A percentile compares a stretch with the other conserved stretches of the same genome.
Conservation (phyloP, 2,113 vertebrate genomes). For the Chlamydotis undulata region DNA sequence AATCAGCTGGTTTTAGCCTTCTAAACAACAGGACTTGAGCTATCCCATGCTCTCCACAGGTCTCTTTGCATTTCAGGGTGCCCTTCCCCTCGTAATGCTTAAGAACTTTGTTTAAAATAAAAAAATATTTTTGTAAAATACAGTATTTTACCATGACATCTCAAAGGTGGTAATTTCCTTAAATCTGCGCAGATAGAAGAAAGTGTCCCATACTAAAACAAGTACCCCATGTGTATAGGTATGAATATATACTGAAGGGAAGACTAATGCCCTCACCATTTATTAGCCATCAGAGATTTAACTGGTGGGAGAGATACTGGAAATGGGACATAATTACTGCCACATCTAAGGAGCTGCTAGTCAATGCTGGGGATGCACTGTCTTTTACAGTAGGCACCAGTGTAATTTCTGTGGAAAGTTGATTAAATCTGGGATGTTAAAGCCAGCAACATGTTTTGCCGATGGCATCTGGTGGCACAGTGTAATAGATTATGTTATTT, state of each 20-base stretch:
- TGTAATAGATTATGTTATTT: slow-evolving; percentile 53
- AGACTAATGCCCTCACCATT: background rate
- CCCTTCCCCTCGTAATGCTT: background rate
- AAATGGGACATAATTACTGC: background rate
- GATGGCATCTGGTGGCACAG: slow-evolving; percentile 18
- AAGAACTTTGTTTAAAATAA: background rate
- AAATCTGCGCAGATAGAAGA: background rate
- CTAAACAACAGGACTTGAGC: background rate
- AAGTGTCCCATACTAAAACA: background rate
- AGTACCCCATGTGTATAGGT: background rate
- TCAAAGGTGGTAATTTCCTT: background rate
- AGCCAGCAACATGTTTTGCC: slow-evolving; percentile 1
- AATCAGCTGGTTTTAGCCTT: background rate
- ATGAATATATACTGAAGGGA: background rate
- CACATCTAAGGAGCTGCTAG: background rate
- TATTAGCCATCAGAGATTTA: background rate
- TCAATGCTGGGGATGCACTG: background rate
- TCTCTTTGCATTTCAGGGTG: background rate
- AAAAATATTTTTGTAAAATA: no score
- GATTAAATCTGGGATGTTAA: slow-evolving; percentile 5
- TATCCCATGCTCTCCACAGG: background rate
- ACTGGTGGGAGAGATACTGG: background rate
- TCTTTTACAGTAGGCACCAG: background rate
- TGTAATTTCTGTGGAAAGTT: background rate
- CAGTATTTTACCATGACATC: background rate